Evolutionary conservation across 2,113 vertebrate species (phyloP).

Genomic region (Chlamydotis undulata): DNA sequence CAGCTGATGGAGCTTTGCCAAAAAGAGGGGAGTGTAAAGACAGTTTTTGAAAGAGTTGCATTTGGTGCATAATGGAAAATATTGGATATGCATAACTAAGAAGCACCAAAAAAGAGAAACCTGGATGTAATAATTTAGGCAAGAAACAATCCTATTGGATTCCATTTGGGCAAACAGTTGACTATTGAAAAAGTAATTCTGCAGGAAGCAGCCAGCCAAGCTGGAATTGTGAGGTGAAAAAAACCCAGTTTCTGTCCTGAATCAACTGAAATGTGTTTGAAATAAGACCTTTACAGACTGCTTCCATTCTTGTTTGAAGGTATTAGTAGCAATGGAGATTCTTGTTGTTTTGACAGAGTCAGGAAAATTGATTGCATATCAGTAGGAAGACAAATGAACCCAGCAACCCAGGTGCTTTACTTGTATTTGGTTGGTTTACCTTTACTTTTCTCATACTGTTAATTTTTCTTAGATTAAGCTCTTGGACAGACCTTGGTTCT

Average conservation of each 20-base stretch:
- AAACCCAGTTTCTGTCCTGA: background rate
- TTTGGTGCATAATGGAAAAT: background rate
- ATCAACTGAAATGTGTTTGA: background rate
- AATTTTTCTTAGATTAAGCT: background rate
- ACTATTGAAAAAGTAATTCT: background rate
- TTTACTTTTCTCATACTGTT: background rate
- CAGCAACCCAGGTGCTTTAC: fast-evolving
- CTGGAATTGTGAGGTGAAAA: background rate
- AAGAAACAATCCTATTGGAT: background rate
- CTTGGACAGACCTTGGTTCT: background rate
- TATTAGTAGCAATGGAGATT: background rate
- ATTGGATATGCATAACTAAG: background rate
- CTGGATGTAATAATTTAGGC: background rate
- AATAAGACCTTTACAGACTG: background rate
- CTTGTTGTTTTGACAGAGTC: background rate
- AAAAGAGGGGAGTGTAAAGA: background rate
- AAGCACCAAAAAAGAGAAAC: background rate
- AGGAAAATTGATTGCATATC: background rate
- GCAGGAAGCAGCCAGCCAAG: background rate
- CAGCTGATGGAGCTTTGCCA: background rate
- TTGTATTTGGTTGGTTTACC: background rate
- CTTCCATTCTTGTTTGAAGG: background rate
- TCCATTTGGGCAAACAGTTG: background rate
- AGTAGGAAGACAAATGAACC: background rate
- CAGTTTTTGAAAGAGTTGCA: background rate